Percentiles rank a stretch among this genome's conserved stretches.
Evolutionary conservation across 2,797 vertebrate genomes (phyloP).

Genomic region (Ctenopoma multispine): DNA sequence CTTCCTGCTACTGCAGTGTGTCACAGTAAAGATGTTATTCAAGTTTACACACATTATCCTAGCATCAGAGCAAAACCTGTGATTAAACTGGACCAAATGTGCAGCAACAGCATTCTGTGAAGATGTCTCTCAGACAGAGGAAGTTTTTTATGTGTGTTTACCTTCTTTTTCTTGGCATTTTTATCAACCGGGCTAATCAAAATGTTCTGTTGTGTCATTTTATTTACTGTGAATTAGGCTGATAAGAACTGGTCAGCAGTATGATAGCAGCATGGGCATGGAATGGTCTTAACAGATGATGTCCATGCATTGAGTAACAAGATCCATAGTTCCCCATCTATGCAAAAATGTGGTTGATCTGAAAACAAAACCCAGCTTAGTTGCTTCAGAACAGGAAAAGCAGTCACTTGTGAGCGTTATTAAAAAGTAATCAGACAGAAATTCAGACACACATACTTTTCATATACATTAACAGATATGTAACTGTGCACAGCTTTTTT

Average conservation of each 20-base stretch:
- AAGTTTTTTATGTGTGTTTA: background rate
- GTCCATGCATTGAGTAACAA: no score
- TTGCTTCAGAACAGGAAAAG: no score
- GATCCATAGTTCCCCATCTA: no score
- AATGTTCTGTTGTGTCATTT: constrained; percentile 25
- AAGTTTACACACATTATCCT: constrained; percentile 38
- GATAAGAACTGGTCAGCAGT: background rate
- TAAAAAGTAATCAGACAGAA: background rate
- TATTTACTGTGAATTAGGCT: constrained; percentile 22
- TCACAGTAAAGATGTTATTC: constrained; percentile 23
- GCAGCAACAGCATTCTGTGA: background rate
- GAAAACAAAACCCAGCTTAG: no score
- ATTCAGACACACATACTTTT: background rate
- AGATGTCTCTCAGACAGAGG: background rate
- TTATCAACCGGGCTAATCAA: constrained; percentile 24
- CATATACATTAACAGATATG: no score
- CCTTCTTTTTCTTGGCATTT: constrained; percentile 15
- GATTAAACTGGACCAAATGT: constrained; percentile 11
- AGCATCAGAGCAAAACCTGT: constrained; percentile 7
- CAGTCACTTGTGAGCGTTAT: no score
- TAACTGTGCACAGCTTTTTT: no score
- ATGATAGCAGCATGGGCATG: background rate
- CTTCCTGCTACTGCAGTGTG: constrained; percentile 28
- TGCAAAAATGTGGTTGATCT: no score
- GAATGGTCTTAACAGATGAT: background rate